Conservation (phyloP, 2,113 vertebrate species). For the Apodemus speciosus region DNA sequence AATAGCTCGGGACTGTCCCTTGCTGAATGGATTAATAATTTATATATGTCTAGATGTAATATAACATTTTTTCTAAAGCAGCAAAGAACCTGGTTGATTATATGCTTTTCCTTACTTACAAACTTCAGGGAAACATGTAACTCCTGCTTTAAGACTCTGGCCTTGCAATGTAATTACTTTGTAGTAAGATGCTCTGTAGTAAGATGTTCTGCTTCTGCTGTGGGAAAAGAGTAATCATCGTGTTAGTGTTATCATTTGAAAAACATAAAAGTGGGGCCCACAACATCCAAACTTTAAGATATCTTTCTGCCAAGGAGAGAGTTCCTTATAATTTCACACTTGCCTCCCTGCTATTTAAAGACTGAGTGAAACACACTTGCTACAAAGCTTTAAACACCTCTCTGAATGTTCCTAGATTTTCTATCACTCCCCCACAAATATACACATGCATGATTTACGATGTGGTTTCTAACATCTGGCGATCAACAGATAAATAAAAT, state of each 20-base stretch:
- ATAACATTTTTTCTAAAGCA: neutral
- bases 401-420: neutral
- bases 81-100: neutral
- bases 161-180: neutral
- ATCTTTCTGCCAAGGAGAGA: neutral
- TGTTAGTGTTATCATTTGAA: too few species aligned
- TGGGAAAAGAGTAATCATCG: neutral
- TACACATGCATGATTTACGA: neutral
- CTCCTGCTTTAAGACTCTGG: neutral
- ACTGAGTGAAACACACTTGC: neutral
- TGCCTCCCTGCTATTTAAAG: neutral
- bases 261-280: neutral
- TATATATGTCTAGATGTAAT: neutral
- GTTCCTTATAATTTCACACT: neutral
- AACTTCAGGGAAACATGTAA: neutral
- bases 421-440: neutral
- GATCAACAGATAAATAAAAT: slow-evolving; percentile 62
- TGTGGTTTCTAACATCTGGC: slow-evolving; percentile 52
- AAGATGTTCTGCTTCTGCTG: neutral
- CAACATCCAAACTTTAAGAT: neutral
- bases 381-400: neutral
- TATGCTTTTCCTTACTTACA: neutral
- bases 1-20: neutral
- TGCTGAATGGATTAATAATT: neutral
- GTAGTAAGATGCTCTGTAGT: neutral